Conservation (phyloP, 1,140 invertebrate genomes). For the Zophobas atratus region DNA sequence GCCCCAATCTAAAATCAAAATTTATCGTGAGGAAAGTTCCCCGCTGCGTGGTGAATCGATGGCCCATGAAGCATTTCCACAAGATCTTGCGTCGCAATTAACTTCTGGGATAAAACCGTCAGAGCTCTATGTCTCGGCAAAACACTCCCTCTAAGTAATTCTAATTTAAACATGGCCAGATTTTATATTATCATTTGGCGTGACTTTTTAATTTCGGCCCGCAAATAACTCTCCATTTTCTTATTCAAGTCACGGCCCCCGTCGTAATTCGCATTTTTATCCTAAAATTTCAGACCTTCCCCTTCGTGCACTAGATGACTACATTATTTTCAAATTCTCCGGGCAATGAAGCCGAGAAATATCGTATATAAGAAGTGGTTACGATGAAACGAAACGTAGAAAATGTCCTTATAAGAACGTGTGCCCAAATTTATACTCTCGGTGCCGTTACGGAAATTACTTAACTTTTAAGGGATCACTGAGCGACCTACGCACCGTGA, state of each 20-base stretch:
- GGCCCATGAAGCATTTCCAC: no score
- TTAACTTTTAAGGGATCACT: not conserved
- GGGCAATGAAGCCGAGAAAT: slow-evolving; percentile 38
- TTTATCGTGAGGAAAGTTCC: no score
- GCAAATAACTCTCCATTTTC: slow-evolving; percentile 47
- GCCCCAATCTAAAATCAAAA: no score
- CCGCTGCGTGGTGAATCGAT: no score
- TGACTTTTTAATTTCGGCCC: slow-evolving; percentile 45
- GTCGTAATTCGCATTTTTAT: slow-evolving; percentile 47
- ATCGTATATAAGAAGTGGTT: slow-evolving; percentile 39
- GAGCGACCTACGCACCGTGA: not conserved
- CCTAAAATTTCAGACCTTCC: slow-evolving; percentile 23
- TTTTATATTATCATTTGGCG: slow-evolving; percentile 36
- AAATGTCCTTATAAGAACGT: slow-evolving; percentile 28
- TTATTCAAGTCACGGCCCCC: slow-evolving; percentile 39
- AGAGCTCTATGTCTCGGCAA: not conserved
- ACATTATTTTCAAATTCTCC: slow-evolving; percentile 49
- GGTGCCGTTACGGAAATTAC: slow-evolving; percentile 29
- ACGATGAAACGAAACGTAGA: slow-evolving; percentile 39
- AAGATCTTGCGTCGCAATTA: not conserved
- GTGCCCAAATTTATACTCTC: slow-evolving; percentile 26
- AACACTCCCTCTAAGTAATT: not conserved
- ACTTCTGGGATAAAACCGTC: not conserved
- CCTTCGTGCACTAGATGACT: slow-evolving; percentile 44
- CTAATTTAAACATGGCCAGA: slow-evolving; percentile 10